phyloP scores from a whole-genome alignment of 2,113 vertebrate species.

The Pipa parva region DNA sequence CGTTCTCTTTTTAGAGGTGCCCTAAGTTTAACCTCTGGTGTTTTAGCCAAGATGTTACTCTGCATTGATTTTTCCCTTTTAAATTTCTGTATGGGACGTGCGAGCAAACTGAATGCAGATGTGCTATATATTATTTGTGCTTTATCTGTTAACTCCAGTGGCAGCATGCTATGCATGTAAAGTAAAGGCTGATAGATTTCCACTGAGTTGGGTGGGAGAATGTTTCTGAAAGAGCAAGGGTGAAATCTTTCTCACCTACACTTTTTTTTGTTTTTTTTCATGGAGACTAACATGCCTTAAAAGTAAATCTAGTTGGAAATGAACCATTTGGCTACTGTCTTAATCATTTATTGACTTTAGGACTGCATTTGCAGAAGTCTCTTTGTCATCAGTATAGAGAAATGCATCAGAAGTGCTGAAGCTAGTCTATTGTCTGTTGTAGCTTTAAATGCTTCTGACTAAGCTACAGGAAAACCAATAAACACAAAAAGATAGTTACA shows the following conservation, averaged over 20 bases:
- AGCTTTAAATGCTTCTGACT: slow-evolving; percentile 27
- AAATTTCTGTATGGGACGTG: slow-evolving; percentile 19
- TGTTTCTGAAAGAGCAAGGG: neutral
- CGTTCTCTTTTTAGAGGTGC: slow-evolving; percentile 23
- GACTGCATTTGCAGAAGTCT: slow-evolving; percentile 29
- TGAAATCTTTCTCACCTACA: slow-evolving; percentile 24
- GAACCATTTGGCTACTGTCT: slow-evolving; percentile 26
- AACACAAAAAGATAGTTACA: neutral
- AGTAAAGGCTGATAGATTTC: slow-evolving; percentile 10
- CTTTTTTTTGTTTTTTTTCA: slow-evolving; percentile 27
- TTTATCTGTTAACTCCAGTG: slow-evolving; percentile 12
- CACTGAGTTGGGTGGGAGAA: neutral
- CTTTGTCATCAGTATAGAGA: slow-evolving; percentile 34
- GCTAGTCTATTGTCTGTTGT: slow-evolving; percentile 29
- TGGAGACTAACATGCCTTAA: slow-evolving; percentile 1
- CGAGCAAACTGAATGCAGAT: slow-evolving; percentile 14
- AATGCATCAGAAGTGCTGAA: slow-evolving; percentile 20
- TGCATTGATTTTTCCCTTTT: slow-evolving; percentile 40
- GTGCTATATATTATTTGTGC: slow-evolving; percentile 29
- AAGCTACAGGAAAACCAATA: slow-evolving; percentile 1
- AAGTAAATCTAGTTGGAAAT: slow-evolving; percentile 19
- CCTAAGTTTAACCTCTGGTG: slow-evolving; percentile 38
- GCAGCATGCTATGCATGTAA: slow-evolving; percentile 9
- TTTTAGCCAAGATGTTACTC: slow-evolving; percentile 33
- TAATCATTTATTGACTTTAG: slow-evolving; percentile 39